A percentile compares a stretch with the other conserved stretches of the same genome.
These are phyloP conservation scores for Chascanopsetta lugubris DNA, from an alignment of 2,113 vertebrate genomes.

Conservation along the genomic window DNA sequence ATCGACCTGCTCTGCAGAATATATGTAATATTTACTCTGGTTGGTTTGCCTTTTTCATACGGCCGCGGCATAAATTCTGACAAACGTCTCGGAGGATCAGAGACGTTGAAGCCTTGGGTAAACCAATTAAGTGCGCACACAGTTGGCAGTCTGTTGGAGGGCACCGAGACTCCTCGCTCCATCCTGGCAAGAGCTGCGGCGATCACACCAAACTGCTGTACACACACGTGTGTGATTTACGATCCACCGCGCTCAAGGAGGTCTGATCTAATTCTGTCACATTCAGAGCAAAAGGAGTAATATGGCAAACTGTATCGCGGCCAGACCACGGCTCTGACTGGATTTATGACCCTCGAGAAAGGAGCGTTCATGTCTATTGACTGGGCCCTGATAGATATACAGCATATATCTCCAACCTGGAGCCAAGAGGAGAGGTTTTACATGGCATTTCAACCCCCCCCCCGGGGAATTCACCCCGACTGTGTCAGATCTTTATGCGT, in stretches of 20 bases:
- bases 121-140: constrained; percentile 27
- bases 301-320: constrained; percentile 13
- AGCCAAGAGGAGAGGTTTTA: constrained; percentile 63
- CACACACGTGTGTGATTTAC: constrained; percentile 64
- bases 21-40: constrained; percentile 9
- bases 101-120: constrained; percentile 32
- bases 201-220: constrained; percentile 37
- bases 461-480: constrained; percentile 42
- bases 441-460: constrained; percentile 40
- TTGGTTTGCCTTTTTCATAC: constrained; percentile 39
- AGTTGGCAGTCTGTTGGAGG: constrained; percentile 34
- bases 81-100: constrained; percentile 16
- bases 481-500: constrained; percentile 21
- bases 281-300: constrained; percentile 54
- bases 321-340: constrained; percentile 44
- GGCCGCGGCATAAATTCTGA: constrained; percentile 16
- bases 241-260: constrained; percentile 56
- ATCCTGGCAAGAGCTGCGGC: constrained; percentile 23
- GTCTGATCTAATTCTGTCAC: constrained; percentile 55
- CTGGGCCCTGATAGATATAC: constrained; percentile 50
- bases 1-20: background rate
- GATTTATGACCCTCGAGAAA: constrained; percentile 47
- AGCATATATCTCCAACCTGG: constrained; percentile 32
- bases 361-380: constrained; percentile 47
- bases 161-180: constrained; percentile 37